Evolutionary conservation across 2,797 vertebrate genomes (phyloP), one percentile per base, ranked within the genome.

Genomic region (Pelobates cultripes): DNA sequence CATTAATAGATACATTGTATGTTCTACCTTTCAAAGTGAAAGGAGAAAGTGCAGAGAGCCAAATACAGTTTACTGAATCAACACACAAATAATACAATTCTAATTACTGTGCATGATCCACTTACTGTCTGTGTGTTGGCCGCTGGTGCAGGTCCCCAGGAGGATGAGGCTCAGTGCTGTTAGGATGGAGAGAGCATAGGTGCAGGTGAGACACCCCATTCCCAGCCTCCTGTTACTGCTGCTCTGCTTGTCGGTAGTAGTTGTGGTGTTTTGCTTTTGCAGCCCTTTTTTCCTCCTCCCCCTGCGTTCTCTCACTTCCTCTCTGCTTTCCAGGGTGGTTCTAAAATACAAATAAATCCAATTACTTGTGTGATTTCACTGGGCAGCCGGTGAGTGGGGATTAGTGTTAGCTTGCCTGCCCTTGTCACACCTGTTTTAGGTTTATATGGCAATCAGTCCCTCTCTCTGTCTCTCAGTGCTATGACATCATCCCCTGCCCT

Each of bases 231-330:
- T 69, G 15, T 42, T 12, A 2, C 55, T 47, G n/a, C 42, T 71
- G 9, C 55, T 1, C 17, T 10, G 6, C 12, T 17, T 17, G 55
- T 14, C 15, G 6, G 66, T 4, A 28, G 28, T 28, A 2, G 28
- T 28, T 28, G 28, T 28, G 28, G 28, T 28, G 28, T 28, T 28
- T 28, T 77, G 73, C 69, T 28, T 28, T 28, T 77, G 73, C 69
- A 70, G 73, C 60, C 83, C 55, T 74, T 78, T 81, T 53, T 17
- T 81, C n/a, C 73, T 40, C 69, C 70, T 78, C 43, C 53, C 28
- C 61, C 75, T 70, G 53, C 74, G 75, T 63, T 43, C 73, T 53
- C 73, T 77, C 4, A 81, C 63, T 53, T 43, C 61, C 51, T 64
- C 51, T 67, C 44, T 12, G 13, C 43, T 73, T 57, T 83, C 81